Base-by-base conservation (phyloP, 2,113 vertebrate genomes). In the Cephalophus harveyi region DNA sequence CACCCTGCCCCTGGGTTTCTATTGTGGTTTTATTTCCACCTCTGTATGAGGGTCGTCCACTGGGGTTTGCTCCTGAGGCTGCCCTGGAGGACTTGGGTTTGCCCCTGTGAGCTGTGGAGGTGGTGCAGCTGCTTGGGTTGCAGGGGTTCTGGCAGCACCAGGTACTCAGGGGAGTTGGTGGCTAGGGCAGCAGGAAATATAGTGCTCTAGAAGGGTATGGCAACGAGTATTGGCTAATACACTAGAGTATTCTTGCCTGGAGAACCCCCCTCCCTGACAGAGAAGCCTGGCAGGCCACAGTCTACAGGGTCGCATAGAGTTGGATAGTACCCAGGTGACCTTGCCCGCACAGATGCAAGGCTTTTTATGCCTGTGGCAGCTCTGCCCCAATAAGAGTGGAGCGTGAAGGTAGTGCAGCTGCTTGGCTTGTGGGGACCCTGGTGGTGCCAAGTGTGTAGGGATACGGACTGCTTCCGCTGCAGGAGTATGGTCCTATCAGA, bases 391-490 rank as follows among this genome's bases (percentile, higher is more conserved):
- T 71, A 9, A 40, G n/a, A 71, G n/a, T 2, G 40, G n/a, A 71
- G n/a, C 2, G 1, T 71, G 67, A 36, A 71, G n/a, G 19, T 23
- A 36, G 67, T 36, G 67, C 19, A 36, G 67, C 67, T 71, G 10
- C n/a, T 12, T 36, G n/a, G 67, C 10, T 71, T 9, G 10, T 23
- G 19, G n/a, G 67, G 5, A 71, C 67, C 10, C 67, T 71, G 67
- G 67, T 1, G 1, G n/a, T 12, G 19, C 19, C 67, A 71, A 71
- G 67, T 40, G n/a, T 71, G 19, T n/a, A 40, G 5, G n/a, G 19
- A 71, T 23, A 12, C 0, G n/a, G 19, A 71, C 67, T 40, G n/a
- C n/a, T 71, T 71, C n/a, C 0, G 0, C 67, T 11, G 0, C 67
- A 40, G n/a, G 67, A 71, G n/a, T 40, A 71, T 40, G 67, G 67